Base-by-base conservation (phyloP, 2,113 vertebrate genomes). In the Campylomormyrus numenius region DNA sequence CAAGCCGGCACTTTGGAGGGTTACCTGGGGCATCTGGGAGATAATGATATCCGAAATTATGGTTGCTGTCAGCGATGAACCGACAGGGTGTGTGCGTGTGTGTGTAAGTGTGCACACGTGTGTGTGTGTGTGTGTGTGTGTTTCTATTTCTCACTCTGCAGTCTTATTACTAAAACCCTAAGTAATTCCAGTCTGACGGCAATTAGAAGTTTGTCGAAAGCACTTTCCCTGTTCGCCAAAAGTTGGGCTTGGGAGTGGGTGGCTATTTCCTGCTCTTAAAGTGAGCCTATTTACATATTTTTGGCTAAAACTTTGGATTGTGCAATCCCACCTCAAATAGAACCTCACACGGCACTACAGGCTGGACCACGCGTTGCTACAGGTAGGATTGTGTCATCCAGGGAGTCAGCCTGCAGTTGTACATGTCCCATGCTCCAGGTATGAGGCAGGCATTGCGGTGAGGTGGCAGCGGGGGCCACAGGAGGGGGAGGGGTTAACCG, bases 1-100 rank as follows among this genome's bases (percentile, higher is more conserved):
- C 27, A 66, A 17, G 9, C 31, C 15, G 53, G 83, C 24, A 19
- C 35, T 93, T 95, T 19, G 53, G 89, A 66, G 80, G 52, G n/a
- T 58, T 62, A 85, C 77, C 42, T 85, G 83, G 49, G 89, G 83
- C 42, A 85, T 85, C 89, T 87, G 85, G 84, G 31, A 48, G 84
- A 87, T 87, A 87, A 90, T 87, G 85, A 88, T 52, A 74, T 48
- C 56, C 46, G 49, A 94, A 88, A 74, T 50, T 39, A 90, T 56
- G 83, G 85, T 49, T 50, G 85, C 35, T 48, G 58, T 45, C 87
- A 62, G 5, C 46, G 35, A 17, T 85, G 89, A 84, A 58, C 8
- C 15, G 24, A 70, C 89, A 90, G 53, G 74, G 85, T 58, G 19
- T 50, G 66, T 50, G 84, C n/a, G n/a, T 89, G 77, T 83, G 48